Conservation (phyloP, 2,888 invertebrate genomes). For the Calliopum simillimum region DNA sequence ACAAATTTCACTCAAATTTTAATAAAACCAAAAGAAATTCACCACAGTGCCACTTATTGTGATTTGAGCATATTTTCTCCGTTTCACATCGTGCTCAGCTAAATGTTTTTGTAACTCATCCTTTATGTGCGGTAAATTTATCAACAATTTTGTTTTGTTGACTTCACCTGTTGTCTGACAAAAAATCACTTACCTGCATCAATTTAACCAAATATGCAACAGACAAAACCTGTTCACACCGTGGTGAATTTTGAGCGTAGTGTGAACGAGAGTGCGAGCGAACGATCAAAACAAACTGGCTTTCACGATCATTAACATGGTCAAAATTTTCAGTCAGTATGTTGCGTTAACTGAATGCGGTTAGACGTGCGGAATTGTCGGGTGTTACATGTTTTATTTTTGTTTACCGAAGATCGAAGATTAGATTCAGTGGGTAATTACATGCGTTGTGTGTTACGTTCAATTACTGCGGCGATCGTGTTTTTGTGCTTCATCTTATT, state of each 20-base stretch:
- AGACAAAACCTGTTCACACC: slow-evolving; percentile 13
- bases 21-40: background rate
- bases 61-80: no score
- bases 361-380: slow-evolving; percentile 35
- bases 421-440: background rate
- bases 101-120: slow-evolving; percentile 32
- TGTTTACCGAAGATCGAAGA: no score
- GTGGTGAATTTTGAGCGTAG: slow-evolving; percentile 43
- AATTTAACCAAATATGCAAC: background rate
- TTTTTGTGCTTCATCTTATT: slow-evolving; percentile 39
- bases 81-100: no score
- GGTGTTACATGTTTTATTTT: background rate
- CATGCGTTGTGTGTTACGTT: slow-evolving; percentile 7
- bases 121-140: slow-evolving; percentile 22
- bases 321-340: slow-evolving; percentile 48
- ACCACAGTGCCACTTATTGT: background rate
- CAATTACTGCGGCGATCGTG: slow-evolving; percentile 12
- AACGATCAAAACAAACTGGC: slow-evolving; percentile 26
- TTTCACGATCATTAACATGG: slow-evolving; percentile 30
- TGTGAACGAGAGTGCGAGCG: slow-evolving; percentile 44
- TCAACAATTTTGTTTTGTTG: slow-evolving; percentile 28
- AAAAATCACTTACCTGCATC: slow-evolving; percentile 12
- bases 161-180: slow-evolving; percentile 50
- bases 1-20: background rate
- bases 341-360: slow-evolving; percentile 48